Evolutionary conservation across 2,797 vertebrate genomes (phyloP).

Genomic region (Sarcoramphus papa): DNA sequence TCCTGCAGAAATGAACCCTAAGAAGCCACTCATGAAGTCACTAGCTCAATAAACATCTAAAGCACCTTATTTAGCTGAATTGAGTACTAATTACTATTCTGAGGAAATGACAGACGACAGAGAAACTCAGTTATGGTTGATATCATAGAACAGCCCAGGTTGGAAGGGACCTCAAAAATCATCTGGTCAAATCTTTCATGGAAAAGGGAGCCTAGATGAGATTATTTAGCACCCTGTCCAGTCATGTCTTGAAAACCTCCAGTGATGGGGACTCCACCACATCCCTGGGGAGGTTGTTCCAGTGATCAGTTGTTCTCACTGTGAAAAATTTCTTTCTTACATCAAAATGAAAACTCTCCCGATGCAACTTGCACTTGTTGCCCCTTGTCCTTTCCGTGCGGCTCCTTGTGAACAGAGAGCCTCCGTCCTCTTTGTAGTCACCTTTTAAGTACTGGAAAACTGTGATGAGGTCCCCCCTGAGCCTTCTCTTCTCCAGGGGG

Average conservation of each 20-base stretch:
- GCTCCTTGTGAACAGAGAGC: not conserved
- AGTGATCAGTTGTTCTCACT: not conserved
- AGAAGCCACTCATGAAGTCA: not conserved
- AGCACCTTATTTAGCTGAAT: not conserved
- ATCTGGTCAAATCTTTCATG: not conserved
- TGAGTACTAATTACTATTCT: not conserved
- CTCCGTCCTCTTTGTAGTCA: not conserved
- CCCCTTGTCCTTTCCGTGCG: not conserved
- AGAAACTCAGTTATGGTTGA: accelerated
- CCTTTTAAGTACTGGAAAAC: not conserved
- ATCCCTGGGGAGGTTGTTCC: not conserved
- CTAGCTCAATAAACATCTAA: not conserved
- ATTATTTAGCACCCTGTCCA: not conserved
- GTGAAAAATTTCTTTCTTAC: not conserved
- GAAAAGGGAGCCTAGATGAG: not conserved
- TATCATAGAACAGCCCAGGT: not conserved
- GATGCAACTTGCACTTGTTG: not conserved
- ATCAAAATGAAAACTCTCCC: not conserved
- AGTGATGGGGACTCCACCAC: not conserved
- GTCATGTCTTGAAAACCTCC: not conserved
- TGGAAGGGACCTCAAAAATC: not conserved
- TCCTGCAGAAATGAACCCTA: not conserved
- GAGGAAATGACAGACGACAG: not conserved
- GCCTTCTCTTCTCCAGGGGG: not conserved
- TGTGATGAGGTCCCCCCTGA: not conserved